Base-by-base conservation (phyloP, 37 sponge, comb jelly and placozoan genomes). In the Petrosia ficiformis region DNA sequence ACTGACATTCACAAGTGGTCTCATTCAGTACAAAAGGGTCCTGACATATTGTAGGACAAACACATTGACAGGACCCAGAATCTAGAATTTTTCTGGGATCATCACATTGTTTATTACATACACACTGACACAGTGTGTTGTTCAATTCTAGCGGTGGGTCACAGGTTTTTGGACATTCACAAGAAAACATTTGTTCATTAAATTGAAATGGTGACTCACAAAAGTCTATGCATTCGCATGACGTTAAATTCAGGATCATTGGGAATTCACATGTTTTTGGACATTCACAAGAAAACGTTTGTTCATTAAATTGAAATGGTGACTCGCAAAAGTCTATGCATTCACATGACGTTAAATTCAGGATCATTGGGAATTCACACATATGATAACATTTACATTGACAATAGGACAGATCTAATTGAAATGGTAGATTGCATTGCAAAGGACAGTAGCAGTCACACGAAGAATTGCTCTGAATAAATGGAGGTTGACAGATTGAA, bases 381-480 rank as follows among this genome's bases (percentile, higher is more conserved):
- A 8, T 48, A 8, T 48, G 8, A 14, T 48, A 19, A 48, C 54
- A 48, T 14, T 48, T 8, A 14, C 54, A 48, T 48, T 48, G 54
- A 48, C 54, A 48, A 14, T 48, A 19, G 54, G 8, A 19, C 8
- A 14, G 54, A 48, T 48, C 54, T 14, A 48, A 14, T 14, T 48
- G 14, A 14, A 48, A 48, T 14, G 54, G 14, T 39, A 38, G 43
- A 2, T 25, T 40, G 33, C 85, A 83, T 40, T 65, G 39, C 65
- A 35, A 28, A 40, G 73, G 69, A 74, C 88, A 87, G 16, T 25
- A 33, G 48, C 88, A 87, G 1, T 37, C 19, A 42, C 88, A 87
- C 63, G 69, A 70, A 54, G 31, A 72, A 0, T 56, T 4, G 44
- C 81, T 71, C 16, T 81, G 67, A 6, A 34, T 8, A 39, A 48